These are phyloP conservation scores for Engystomops pustulosus DNA, from an alignment of 2,113 vertebrate species.

Conservation along the genomic window DNA sequence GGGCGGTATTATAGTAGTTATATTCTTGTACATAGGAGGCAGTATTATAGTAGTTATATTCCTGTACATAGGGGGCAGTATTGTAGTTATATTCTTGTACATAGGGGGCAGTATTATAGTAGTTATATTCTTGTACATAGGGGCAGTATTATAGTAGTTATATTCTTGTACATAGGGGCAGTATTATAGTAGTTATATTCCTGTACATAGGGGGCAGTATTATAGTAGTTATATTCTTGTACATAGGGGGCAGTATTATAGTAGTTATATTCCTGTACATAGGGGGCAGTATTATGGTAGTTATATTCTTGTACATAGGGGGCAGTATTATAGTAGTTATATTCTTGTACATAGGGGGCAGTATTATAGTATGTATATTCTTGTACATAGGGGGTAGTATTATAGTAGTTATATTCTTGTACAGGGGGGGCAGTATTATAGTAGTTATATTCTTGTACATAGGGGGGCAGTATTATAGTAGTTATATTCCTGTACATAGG, in stretches of 20 bases:
- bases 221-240: slow-evolving; percentile 10
- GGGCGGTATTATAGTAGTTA: slow-evolving; percentile 3
- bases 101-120: background rate
- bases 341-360: background rate
- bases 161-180: background rate
- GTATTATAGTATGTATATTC: slow-evolving; percentile 5
- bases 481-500: slow-evolving; percentile 8
- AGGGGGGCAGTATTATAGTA: background rate
- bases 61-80: background rate
- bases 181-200: slow-evolving; percentile 6
- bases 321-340: slow-evolving; percentile 7
- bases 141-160: background rate
- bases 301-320: slow-evolving; percentile 17
- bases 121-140: background rate
- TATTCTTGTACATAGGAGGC: background rate
- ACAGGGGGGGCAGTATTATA: background rate
- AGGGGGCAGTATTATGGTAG: background rate
- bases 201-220: background rate
- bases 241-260: slow-evolving; percentile 16
- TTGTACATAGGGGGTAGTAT: background rate
- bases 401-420: slow-evolving; percentile 18
- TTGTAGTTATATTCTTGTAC: background rate
- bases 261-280: slow-evolving; percentile 11
- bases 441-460: background rate
- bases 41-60: slow-evolving; percentile 13